Base-by-base conservation (phyloP, 2,797 vertebrate genomes). In the Trachurus trachurus region DNA sequence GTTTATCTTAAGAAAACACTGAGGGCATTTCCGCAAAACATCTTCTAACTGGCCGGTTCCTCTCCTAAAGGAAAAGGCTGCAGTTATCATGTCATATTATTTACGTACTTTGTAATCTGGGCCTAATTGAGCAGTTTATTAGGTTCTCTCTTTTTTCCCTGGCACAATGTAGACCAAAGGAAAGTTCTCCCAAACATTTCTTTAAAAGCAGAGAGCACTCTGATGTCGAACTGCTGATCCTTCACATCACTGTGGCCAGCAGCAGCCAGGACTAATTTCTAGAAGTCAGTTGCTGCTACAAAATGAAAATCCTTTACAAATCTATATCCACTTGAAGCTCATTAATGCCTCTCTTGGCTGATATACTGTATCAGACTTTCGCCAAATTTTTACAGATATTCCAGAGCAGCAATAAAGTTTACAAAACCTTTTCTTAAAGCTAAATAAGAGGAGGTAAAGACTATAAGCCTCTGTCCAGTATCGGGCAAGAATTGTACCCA, bases 331-430 rank as follows among this genome's bases (percentile, higher is more conserved):
- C 4, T 66, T 83, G 58, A 66, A 81, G 10, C 19, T 81, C 21
- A 60, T 60, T 22, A 58, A 17, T 3, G 15, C 59, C 52, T 34
- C 21, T 42, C 29, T 44, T 64, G 22, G 37, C 45, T 71, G n/a
- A 76, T 65, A 15, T 16, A 26, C 26, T 26, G 26, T 26, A 67
- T 80, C 60, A 76, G 50, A 29, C 45, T 58, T 45, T 9, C 34
- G n/a, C 22, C 42, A 64, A 71, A 85, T 81, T 45, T 45, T 58
- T 77, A 26, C 63, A 74, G 60, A 42, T 13, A 42, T 69, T 79
- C 49, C 58, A 67, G 57, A 67, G 66, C 44, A 54, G 61, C 2
- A 37, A 74, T 83, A 66, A 65, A 74, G 34, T 54, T 60, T 9
- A 34, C 21, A 58, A 71, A 80, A 37, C 34, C 34, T 37, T 37